Percentiles rank a stretch among this genome's conserved stretches.
phyloP scores from a whole-genome alignment of 2,797 vertebrate genomes.

The Oreonectes daqikongensis region DNA sequence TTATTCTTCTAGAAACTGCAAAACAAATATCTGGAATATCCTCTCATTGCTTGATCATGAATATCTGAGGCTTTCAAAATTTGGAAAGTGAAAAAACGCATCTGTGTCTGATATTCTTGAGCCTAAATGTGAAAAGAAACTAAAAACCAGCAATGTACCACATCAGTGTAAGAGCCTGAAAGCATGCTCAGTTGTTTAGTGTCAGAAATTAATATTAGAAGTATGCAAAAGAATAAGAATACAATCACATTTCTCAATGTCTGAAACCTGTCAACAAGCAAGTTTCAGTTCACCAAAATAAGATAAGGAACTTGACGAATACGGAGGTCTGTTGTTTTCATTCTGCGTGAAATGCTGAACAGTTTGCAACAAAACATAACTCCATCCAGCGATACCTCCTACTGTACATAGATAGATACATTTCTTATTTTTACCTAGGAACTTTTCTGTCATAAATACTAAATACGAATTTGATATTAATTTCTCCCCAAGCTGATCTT shows the following conservation, averaged over 20 bases:
- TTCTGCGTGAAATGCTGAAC: constrained; percentile 29
- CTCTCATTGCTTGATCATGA: constrained; percentile 51
- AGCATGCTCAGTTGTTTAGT: background rate
- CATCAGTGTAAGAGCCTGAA: background rate
- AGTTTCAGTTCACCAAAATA: constrained; percentile 24
- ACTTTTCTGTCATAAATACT: constrained; percentile 45
- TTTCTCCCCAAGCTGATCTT: constrained; percentile 35
- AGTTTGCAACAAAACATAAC: constrained; percentile 56
- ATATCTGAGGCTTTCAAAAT: constrained; percentile 11
- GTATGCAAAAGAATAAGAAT: constrained; percentile 15
- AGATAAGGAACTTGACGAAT: constrained; percentile 26
- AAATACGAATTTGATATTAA: constrained; percentile 42
- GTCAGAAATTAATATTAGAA: background rate
- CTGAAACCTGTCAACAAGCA: constrained; percentile 15
- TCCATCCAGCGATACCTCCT: constrained; percentile 47
- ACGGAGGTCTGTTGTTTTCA: constrained; percentile 43
- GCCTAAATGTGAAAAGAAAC: no score
- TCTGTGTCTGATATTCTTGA: no score
- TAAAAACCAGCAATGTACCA: background rate
- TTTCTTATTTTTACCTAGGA: constrained; percentile 29
- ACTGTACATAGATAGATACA: constrained; percentile 55
- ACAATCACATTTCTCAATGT: constrained; percentile 16
- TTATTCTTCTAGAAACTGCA: background rate
- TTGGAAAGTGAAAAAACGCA: background rate
- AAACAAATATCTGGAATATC: constrained; percentile 21